Evolutionary conservation across 2,888 invertebrate species (phyloP).

Genomic region (Caenorhabditis sp.): DNA sequence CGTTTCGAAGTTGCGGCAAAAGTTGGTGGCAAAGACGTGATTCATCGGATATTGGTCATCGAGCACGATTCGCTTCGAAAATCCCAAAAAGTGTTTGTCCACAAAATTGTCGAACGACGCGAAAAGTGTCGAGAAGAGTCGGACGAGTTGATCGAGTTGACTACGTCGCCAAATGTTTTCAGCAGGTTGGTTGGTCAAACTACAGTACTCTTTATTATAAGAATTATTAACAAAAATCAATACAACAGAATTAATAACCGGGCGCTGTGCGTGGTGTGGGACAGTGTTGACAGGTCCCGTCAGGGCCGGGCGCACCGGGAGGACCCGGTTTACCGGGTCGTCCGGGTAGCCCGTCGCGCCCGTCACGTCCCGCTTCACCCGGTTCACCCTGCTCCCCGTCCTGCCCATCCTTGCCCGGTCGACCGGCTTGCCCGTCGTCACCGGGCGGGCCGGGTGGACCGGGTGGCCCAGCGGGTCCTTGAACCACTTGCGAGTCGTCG

Average conservation of each 20-base stretch:
- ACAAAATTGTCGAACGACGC: conserved; percentile 12
- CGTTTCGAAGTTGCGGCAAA: conserved; percentile 31
- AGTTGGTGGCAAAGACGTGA: conserved; percentile 3
- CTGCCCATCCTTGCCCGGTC: conserved; percentile 52
- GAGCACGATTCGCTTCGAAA: conserved; percentile 9
- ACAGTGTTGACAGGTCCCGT: conserved; percentile 52
- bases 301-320: conserved; percentile 44
- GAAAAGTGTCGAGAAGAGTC: conserved; percentile 14
- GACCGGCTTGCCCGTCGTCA: conserved; percentile 49
- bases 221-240: not conserved
- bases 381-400: conserved; percentile 46
- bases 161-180: conserved; percentile 9
- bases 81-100: conserved; percentile 29
- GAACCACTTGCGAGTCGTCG: conserved; percentile 33
- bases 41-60: conserved; percentile 20
- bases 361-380: conserved; percentile 51
- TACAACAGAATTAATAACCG: conserved; percentile 35
- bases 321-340: conserved; percentile 45
- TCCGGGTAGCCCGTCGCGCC: conserved; percentile 36
- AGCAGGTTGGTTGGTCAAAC: conserved; percentile 8
- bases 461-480: conserved; percentile 46
- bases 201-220: no score
- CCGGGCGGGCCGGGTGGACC: conserved; percentile 41
- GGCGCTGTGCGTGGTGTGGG: conserved; percentile 52
- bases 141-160: conserved; percentile 20